These are phyloP conservation scores for Acronicta aceris DNA, from an alignment of 2,888 invertebrate species.

Conservation along the genomic window DNA sequence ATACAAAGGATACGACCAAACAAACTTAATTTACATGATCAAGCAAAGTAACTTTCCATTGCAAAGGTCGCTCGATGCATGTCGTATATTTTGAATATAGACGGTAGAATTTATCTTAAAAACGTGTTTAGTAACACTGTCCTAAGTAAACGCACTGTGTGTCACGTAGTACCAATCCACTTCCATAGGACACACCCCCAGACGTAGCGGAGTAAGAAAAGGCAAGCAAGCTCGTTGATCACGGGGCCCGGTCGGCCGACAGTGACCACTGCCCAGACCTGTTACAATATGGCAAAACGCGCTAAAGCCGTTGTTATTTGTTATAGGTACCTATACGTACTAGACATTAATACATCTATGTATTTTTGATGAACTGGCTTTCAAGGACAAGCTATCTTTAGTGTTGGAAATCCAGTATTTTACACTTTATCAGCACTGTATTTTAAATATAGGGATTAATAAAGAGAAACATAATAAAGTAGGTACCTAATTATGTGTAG, in stretches of 20 bases:
- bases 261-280: conserved; percentile 28
- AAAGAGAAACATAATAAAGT: too few species aligned
- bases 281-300: conserved; percentile 35
- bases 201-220: conserved; percentile 52
- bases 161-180: conserved; percentile 27
- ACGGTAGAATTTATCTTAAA: conserved; percentile 19
- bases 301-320: conserved; percentile 6
- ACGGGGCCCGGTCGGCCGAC: conserved; percentile 33
- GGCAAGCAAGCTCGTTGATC: conserved; percentile 57
- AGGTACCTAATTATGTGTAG: too few species aligned
- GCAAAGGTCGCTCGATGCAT: conserved; percentile 1
- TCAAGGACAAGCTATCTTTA: too few species aligned
- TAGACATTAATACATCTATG: too few species aligned
- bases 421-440: too few species aligned
- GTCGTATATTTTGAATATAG: conserved; percentile 7
- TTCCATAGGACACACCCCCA: conserved; percentile 65
- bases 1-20: conserved; percentile 1
- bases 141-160: conserved; percentile 29
- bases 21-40: conserved; percentile 4
- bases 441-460: too few species aligned
- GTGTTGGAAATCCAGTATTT: too few species aligned
- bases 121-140: conserved; percentile 28
- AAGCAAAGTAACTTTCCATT: conserved; percentile 1
- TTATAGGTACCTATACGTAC: too few species aligned
- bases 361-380: too few species aligned